Percentiles rank a stretch among this genome's conserved stretches.
phyloP scores from a whole-genome alignment of 1,140 invertebrate genomes.

The Pantala flavescens region DNA sequence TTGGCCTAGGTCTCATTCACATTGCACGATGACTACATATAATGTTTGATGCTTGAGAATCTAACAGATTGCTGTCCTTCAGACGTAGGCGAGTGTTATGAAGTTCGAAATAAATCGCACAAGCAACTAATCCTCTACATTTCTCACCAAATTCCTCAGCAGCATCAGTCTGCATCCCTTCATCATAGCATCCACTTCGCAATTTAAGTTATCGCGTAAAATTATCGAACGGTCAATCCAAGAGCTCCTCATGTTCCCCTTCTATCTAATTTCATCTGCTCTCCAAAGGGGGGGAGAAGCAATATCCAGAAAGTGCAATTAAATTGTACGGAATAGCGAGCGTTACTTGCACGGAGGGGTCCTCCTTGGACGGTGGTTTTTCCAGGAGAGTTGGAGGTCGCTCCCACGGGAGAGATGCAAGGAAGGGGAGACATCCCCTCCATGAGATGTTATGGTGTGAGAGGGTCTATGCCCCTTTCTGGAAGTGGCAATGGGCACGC shows the following conservation, averaged over 20 bases:
- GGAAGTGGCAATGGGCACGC: conserved; percentile 5
- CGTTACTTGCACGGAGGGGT: not conserved
- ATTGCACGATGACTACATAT: too few species aligned
- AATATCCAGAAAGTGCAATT: not conserved
- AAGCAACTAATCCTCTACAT: too few species aligned
- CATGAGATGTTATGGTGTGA: not conserved
- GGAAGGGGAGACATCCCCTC: not conserved
- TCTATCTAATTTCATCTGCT: not conserved
- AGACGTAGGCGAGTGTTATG: too few species aligned
- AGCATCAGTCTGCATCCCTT: too few species aligned
- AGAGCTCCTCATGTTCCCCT: not conserved
- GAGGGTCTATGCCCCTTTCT: not conserved
- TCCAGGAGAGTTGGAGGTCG: too few species aligned
- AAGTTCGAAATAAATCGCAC: too few species aligned
- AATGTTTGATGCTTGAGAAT: too few species aligned
- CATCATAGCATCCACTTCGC: too few species aligned
- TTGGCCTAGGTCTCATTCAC: too few species aligned
- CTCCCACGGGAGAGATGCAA: not conserved
- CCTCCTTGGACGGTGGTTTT: not conserved
- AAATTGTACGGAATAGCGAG: not conserved
- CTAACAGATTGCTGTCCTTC: too few species aligned
- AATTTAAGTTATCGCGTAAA: too few species aligned
- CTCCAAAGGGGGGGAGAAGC: not conserved
- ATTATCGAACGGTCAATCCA: not conserved
- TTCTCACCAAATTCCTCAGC: too few species aligned